phyloP scores from a whole-genome alignment of 2,888 invertebrate species.

The Eristalis intricaria region DNA sequence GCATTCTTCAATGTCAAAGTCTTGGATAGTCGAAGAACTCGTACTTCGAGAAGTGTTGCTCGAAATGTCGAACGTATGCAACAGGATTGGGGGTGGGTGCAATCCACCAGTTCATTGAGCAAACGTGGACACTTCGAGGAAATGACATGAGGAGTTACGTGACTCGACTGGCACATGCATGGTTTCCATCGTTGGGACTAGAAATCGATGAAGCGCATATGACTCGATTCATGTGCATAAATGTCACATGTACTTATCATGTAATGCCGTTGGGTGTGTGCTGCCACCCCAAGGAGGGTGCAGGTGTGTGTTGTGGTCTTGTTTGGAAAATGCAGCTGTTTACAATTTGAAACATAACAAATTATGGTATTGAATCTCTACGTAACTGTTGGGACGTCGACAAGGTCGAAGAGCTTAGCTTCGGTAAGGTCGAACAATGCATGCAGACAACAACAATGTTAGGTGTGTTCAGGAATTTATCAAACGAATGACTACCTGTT shows the following conservation, averaged over 20 bases:
- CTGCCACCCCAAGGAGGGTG: not conserved
- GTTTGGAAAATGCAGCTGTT: not conserved
- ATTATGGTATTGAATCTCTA: not conserved
- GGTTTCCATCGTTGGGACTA: not conserved
- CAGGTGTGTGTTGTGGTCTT: not conserved
- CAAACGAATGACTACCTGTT: no score
- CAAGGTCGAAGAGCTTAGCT: no score
- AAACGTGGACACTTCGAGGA: not conserved
- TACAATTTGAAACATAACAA: not conserved
- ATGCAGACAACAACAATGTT: no score
- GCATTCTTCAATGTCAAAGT: slow-evolving; percentile 54
- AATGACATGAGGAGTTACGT: not conserved
- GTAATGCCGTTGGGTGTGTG: not conserved
- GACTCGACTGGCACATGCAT: slow-evolving; percentile 11
- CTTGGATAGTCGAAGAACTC: slow-evolving; percentile 34
- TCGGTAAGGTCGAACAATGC: no score
- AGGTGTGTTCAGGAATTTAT: no score
- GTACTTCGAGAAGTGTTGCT: not conserved
- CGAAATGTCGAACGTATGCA: not conserved
- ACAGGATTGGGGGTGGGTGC: not conserved
- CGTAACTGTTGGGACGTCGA: no score
- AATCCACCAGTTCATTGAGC: not conserved
- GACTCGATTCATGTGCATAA: not conserved
- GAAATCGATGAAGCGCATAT: not conserved
- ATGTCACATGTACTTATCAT: not conserved